phyloP scores from a whole-genome alignment of 2,888 invertebrate species.

The Mellilla xanthometata region DNA sequence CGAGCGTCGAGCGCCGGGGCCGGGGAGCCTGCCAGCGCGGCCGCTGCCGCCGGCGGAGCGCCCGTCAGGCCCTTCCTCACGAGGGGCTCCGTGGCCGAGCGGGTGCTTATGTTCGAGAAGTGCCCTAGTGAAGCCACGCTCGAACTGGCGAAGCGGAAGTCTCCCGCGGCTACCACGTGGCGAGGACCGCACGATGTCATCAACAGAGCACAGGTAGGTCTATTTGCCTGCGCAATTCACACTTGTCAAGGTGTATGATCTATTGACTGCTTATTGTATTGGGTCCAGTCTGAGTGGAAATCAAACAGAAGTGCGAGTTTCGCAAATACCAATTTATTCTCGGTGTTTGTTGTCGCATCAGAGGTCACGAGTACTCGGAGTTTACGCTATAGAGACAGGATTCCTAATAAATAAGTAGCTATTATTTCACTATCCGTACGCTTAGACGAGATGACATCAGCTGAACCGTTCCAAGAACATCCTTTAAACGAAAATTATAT shows the following conservation, averaged over 20 bases:
- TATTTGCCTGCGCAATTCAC: background rate
- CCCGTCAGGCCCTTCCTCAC: constrained; percentile 93
- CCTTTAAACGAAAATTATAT: constrained; percentile 20
- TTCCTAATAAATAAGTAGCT: constrained; percentile 8
- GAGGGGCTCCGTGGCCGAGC: constrained; percentile 94
- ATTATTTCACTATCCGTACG: constrained; percentile 45
- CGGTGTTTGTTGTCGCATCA: constrained; percentile 26
- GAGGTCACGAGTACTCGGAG: constrained; percentile 7
- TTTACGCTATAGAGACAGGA: background rate
- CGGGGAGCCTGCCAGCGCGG: constrained; percentile 69
- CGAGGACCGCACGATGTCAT: constrained; percentile 80
- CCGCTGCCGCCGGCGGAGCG: constrained; percentile 55
- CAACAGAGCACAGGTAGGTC: constrained; percentile 77
- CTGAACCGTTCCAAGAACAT: constrained; percentile 29
- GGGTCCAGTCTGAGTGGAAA: constrained; percentile 17
- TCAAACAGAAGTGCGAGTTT: constrained; percentile 26
- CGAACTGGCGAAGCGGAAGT: constrained; percentile 84
- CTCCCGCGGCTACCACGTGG: constrained; percentile 80
- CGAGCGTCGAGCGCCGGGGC: constrained; percentile 73
- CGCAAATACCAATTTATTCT: constrained; percentile 27
- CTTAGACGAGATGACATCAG: constrained; percentile 48
- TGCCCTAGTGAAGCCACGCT: constrained; percentile 91
- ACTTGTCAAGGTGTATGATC: too few species aligned
- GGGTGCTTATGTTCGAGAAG: constrained; percentile 94
- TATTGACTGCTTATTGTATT: constrained; percentile 1